Evolutionary conservation across 2,888 invertebrate species (phyloP), one percentile per base, ranked within the genome.

Genomic region (Tenthredo mesomela): DNA sequence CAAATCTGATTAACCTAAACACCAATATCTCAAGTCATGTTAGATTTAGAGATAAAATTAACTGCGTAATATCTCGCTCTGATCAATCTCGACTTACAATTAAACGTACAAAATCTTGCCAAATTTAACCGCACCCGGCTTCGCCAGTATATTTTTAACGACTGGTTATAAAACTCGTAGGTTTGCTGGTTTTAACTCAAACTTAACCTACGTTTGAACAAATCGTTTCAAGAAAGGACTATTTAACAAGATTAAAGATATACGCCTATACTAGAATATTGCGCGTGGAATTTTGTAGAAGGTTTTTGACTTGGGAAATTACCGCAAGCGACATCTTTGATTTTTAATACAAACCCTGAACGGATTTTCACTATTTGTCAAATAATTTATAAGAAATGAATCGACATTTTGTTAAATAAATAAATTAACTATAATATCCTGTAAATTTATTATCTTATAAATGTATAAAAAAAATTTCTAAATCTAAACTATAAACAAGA

Each of bases 121-220:
- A 67, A 67, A 67, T 67, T 29, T 67, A 29, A 40, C 21, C 5
- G n/a, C 40, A 2, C 1, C 71, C 43, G 43, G 71, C 25, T 73
- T 43, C 10, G 21, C 33, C n/a, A 43, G n/a, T 73, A 73, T 73
- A 25, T 73, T 73, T 73, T 40, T n/a, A 37, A 73, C 10, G 18
- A 21, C 71, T 21, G 21, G 9, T 21, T n/a, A 10, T 9, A n/a
- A 15, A 15, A 21, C 25, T 43, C 43, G n/a, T 43, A 73, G 43
- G 71, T 43, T 73, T 70, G 43, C 71, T 43, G 71, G 15, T 21
- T 40, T 21, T 9, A 43, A 43, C 43, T 73, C 18, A 10, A 73
- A 73, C 71, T 73, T 73, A 73, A 73, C 71, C 71, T 73, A 73
- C 71, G 71, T 73, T 73, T 43, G n/a, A 73, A 73, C 43, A 21